phyloP scores from a whole-genome alignment of 2,888 invertebrate genomes.

The Orthonychiurus folsomi region DNA sequence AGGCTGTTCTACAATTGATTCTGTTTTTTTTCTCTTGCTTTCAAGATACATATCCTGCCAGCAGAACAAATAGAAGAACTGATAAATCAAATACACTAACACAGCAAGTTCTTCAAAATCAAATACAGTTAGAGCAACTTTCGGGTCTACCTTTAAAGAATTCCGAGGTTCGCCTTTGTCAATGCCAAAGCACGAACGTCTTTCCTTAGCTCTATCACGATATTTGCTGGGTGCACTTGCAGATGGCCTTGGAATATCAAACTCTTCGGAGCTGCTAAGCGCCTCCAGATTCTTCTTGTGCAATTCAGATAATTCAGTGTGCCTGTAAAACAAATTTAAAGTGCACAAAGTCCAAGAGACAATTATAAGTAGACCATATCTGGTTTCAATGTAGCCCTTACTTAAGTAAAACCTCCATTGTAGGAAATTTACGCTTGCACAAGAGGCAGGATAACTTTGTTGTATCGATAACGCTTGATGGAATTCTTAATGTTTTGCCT shows the following conservation, averaged over 20 bases:
- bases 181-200: conserved; percentile 78
- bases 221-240: conserved; percentile 50
- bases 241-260: conserved; percentile 43
- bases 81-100: too few species aligned
- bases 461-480: conserved; percentile 76
- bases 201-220: conserved; percentile 90
- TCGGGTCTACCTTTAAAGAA: conserved; percentile 59
- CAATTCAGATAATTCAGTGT: conserved; percentile 84
- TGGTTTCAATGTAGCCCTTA: too few species aligned
- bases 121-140: too few species aligned
- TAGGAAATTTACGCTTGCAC: conserved; percentile 91
- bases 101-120: too few species aligned
- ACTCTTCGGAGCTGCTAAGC: conserved; percentile 47
- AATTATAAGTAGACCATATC: too few species aligned
- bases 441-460: conserved; percentile 81
- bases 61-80: too few species aligned
- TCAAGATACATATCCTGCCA: conserved; percentile 61
- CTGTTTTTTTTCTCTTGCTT: conserved; percentile 45
- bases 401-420: too few species aligned
- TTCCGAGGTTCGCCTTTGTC: conserved; percentile 44
- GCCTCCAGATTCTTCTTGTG: conserved; percentile 77
- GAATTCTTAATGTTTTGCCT: too few species aligned
- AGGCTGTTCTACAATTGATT: conserved; percentile 48
- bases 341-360: too few species aligned
- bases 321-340: too few species aligned